Base-by-base conservation (phyloP, 2,797 vertebrate genomes). In the Melanogrammus aeglefinus region DNA sequence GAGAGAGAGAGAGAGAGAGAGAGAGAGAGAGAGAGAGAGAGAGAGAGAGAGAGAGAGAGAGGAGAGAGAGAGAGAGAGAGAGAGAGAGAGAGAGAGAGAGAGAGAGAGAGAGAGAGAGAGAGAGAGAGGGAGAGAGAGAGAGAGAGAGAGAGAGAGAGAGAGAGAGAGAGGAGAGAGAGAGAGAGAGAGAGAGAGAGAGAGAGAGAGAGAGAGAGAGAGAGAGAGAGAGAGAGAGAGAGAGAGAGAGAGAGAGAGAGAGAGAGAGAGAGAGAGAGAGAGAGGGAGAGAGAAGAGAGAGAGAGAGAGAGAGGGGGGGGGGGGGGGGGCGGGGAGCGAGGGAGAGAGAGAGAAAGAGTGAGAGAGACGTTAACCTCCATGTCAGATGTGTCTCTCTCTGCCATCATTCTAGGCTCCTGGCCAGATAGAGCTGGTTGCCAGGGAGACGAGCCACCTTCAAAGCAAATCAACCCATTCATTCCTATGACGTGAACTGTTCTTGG, bases 351-450 rank as follows among this genome's bases (percentile, higher is more conserved):
- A 75, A 63, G 75, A 76, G 76, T 83, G 79, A 78, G 29, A 57
- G 44, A 77, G 29, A 73, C 75, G 75, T 78, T 75, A 81, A 87
- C 83, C 81, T 85, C 81, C 73, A 76, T 83, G 79, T 83, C 83
- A 87, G 80, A 80, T 78, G 79, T 87, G 81, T 75, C 83, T 81
- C 78, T 81, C 78, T 80, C 76, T 85, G 86, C 81, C 18, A 35
- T 35, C 70, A 9, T 77, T 81, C 85, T 85, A 10, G 82, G 82
- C 82, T 81, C 72, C 82, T 83, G 86, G 79, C 80, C 83, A 83
- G 89, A 90, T 84, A 73, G 83, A 91, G 85, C 84, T 47, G 78
- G 94, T 94, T 93, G 90, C 92, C 90, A 92, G 75, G 93, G 93
- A 90, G 91, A 95, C 92, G 78, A 82, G 80, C 74, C 89, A 90